Conservation (phyloP, 2,888 invertebrate species). For the Acrobasis repandana region DNA sequence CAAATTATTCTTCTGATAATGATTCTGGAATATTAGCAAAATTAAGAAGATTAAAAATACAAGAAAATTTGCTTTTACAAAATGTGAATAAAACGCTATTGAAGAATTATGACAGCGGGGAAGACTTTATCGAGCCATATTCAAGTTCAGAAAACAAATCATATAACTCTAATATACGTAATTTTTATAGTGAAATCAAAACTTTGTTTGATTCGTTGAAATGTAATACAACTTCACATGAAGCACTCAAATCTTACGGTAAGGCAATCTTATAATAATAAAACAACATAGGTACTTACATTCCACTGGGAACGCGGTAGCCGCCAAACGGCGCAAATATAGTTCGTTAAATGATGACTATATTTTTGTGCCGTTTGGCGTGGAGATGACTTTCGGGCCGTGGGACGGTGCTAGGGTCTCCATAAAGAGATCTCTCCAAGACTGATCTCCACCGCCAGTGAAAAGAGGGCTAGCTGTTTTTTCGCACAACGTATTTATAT, state of each 20-base stretch:
- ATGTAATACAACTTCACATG: constrained; percentile 45
- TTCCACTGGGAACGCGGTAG: too few species aligned
- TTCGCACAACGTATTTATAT: too few species aligned
- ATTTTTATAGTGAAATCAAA: constrained; percentile 47
- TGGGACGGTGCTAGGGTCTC: too few species aligned
- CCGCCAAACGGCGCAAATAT: too few species aligned
- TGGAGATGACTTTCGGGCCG: too few species aligned
- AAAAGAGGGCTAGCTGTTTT: too few species aligned
- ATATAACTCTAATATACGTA: constrained; percentile 43
- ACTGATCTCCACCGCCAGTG: too few species aligned
- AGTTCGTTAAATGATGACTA: too few species aligned
- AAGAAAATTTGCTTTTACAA: constrained; percentile 59
- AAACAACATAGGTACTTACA: too few species aligned
- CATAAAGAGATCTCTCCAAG: too few species aligned
- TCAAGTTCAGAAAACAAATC: constrained; percentile 39
- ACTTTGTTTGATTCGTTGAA: constrained; percentile 60
- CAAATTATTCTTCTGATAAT: constrained; percentile 31
- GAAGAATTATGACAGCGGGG: constrained; percentile 30
- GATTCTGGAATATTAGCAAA: constrained; percentile 43
- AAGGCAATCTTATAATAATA: constrained; percentile 26
- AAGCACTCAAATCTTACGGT: constrained; percentile 51
- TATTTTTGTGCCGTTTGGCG: too few species aligned
- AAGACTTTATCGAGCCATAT: constrained; percentile 25
- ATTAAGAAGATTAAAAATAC: constrained; percentile 65
- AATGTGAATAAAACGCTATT: constrained; percentile 37